A percentile compares a stretch with the other conserved stretches of the same genome.
Evolutionary conservation across 2,797 vertebrate genomes (phyloP).

Genomic region (Agapornis canus): DNA sequence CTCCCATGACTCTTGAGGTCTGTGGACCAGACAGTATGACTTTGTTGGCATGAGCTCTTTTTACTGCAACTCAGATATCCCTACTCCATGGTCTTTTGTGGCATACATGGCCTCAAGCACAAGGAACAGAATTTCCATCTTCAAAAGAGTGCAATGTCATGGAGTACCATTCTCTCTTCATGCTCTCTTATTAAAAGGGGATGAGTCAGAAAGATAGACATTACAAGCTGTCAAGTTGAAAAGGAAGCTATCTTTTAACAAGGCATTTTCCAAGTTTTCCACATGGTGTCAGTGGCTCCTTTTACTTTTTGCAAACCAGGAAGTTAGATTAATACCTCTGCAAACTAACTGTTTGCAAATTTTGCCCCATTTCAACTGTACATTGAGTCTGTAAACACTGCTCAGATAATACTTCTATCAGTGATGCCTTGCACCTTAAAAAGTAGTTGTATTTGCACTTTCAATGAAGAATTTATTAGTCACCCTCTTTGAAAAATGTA

Average conservation of each 20-base stretch:
- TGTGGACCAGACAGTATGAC: fast-evolving
- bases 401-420: neutral
- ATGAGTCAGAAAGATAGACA: neutral
- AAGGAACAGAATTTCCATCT: neutral
- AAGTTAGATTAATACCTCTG: neutral
- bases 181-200: neutral
- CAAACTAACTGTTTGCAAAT: neutral
- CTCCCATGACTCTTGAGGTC: neutral
- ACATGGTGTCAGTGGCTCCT: constrained; percentile 62
- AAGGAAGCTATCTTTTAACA: neutral
- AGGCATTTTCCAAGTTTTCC: constrained; percentile 58
- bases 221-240: neutral
- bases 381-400: neutral
- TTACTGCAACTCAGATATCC: neutral
- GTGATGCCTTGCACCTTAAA: neutral
- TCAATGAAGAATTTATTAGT: neutral
- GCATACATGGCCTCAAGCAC: neutral
- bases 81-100: neutral
- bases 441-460: neutral
- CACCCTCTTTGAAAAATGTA: neutral
- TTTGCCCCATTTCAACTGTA: neutral
- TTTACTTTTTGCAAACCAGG: constrained; percentile 18
- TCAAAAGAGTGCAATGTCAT: neutral
- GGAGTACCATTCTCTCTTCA: neutral
- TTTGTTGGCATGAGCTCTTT: neutral